Evolutionary conservation across 2,888 invertebrate species (phyloP).

Genomic region (Latheticus oryzae): DNA sequence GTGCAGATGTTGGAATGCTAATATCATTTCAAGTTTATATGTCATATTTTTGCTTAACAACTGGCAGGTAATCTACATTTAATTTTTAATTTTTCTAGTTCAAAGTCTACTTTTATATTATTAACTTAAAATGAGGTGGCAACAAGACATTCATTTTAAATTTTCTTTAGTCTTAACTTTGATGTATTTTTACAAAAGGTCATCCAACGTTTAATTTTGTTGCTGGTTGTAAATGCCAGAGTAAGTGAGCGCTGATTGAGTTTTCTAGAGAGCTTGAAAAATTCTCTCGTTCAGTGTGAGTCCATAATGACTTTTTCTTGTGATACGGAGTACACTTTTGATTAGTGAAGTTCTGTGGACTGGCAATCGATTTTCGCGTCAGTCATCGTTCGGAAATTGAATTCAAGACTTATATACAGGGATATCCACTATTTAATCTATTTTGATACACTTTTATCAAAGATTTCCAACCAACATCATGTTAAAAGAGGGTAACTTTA

Average conservation of each 20-base stretch:
- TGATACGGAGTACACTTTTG: too few species aligned
- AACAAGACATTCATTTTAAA: constrained; percentile 17
- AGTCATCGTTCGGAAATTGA: constrained; percentile 1
- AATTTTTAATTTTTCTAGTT: constrained; percentile 26
- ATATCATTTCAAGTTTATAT: constrained; percentile 15
- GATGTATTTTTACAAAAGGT: constrained; percentile 21
- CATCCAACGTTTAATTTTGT: constrained; percentile 12
- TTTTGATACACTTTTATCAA: too few species aligned
- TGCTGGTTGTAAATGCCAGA: neutral
- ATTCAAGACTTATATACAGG: too few species aligned
- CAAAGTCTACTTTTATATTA: constrained; percentile 26
- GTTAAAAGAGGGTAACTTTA: too few species aligned
- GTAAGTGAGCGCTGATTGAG: neutral
- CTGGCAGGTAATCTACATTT: constrained; percentile 28
- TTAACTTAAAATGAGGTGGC: constrained; percentile 17
- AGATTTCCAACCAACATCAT: too few species aligned
- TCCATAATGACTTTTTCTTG: too few species aligned
- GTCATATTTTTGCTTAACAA: constrained; percentile 18
- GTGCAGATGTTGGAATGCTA: constrained; percentile 32
- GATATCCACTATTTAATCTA: too few species aligned
- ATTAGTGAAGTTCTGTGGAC: too few species aligned
- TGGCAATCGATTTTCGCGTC: constrained; percentile 1
- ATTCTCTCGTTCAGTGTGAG: too few species aligned
- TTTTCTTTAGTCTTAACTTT: constrained; percentile 1
- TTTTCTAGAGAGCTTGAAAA: neutral